Conservation (phyloP, 2,797 vertebrate species). For the Lagothrix lagotricha region DNA sequence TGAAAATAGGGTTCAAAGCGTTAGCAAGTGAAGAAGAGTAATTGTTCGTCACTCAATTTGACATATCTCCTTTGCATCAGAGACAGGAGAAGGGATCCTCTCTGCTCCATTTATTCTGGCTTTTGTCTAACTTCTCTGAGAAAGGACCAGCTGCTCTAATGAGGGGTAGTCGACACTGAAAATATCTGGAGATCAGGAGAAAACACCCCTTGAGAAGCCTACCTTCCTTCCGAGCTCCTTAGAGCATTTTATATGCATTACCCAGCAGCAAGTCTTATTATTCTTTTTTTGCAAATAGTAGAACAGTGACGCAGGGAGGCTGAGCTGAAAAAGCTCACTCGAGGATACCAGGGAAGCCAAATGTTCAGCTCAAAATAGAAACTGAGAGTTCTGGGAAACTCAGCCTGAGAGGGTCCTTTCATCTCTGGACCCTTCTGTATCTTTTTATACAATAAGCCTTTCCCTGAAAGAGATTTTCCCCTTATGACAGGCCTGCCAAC, state of each 20-base stretch:
- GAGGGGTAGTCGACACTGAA: conserved; percentile 37
- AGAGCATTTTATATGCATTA: background rate
- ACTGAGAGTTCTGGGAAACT: background rate
- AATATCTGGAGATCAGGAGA: conserved; percentile 23
- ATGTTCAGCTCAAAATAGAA: conserved; percentile 63
- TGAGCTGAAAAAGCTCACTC: conserved; percentile 38
- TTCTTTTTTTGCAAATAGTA: conserved; percentile 30
- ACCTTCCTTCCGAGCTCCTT: background rate
- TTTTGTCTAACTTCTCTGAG: conserved; percentile 48
- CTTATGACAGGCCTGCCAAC: background rate
- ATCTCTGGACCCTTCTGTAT: conserved; percentile 34
- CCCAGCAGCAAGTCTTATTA: conserved; percentile 46
- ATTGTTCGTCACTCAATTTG: conserved; percentile 43
- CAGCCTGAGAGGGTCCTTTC: conserved; percentile 40
- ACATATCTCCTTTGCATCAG: conserved; percentile 37
- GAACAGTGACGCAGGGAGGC: conserved; percentile 31
- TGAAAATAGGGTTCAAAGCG: conserved; percentile 65
- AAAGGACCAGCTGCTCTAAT: conserved; percentile 57
- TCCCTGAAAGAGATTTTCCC: conserved; percentile 8
- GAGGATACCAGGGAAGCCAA: conserved; percentile 36
- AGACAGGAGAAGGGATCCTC: conserved; percentile 22
- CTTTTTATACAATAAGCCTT: conserved; percentile 48
- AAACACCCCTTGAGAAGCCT: background rate
- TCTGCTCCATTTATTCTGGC: conserved; percentile 20
- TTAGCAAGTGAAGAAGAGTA: conserved; percentile 56